phyloP scores from a whole-genome alignment of 2,113 vertebrate genomes.

The Fregetta grallaria region DNA sequence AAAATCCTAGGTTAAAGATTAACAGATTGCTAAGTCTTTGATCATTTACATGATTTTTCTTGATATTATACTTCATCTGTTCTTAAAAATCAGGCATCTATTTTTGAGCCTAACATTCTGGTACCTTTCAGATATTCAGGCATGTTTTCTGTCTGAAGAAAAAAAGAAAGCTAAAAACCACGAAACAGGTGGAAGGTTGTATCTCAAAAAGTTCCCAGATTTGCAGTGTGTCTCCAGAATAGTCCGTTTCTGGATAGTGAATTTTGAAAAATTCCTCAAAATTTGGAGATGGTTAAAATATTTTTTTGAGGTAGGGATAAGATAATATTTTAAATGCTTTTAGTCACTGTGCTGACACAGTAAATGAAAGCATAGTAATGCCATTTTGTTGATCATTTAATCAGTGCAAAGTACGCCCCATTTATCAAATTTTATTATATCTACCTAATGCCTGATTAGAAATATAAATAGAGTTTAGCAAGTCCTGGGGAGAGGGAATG shows the following conservation, averaged over 20 bases:
- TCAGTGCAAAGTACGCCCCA: background rate
- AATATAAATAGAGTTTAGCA: background rate
- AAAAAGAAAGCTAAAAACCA: background rate
- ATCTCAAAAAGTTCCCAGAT: background rate
- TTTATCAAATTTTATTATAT: slow-evolving; percentile 42
- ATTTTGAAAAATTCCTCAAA: background rate
- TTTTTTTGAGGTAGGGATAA: background rate
- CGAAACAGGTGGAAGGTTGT: background rate
- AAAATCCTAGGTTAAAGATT: background rate
- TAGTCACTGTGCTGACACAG: background rate
- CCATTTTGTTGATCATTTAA: slow-evolving; percentile 30
- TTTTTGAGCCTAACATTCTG: background rate
- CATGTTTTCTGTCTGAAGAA: background rate
- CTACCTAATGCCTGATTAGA: slow-evolving; percentile 1
- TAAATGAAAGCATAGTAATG: slow-evolving; percentile 12
- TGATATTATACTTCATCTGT: background rate
- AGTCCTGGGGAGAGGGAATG: background rate
- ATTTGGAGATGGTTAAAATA: background rate
- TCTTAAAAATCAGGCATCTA: background rate
- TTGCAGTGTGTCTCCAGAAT: background rate
- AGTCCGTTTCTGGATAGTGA: background rate
- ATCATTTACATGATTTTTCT: background rate
- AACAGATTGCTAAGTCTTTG: background rate
- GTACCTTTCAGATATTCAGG: background rate
- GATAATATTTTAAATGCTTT: background rate